Base-by-base conservation (phyloP, 1,140 invertebrate genomes). In the Drosophila pruinosa region DNA sequence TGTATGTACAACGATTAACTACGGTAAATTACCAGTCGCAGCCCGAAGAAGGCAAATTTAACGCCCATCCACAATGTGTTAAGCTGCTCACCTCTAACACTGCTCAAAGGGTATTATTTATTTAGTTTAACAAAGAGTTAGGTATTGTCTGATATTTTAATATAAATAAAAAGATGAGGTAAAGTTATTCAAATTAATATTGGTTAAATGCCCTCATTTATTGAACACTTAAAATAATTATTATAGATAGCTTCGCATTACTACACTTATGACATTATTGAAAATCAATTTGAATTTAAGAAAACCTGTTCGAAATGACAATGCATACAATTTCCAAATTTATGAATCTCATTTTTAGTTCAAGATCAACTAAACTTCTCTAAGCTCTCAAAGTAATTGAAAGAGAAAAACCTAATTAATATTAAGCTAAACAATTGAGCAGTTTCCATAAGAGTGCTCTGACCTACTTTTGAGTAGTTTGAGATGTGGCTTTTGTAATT, bases 1-100 rank as follows among this genome's bases (percentile, higher is more conserved):
- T 75, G 78, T 76, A 68, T 34, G n/a, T 57, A 26, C 48, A 28
- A 10, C 12, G 21, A 31, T 24, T 68, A 41, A 57, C 64, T 26
- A 34, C 17, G 6, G 22, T 48, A 34, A 41, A 53, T 53, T 72
- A 21, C 26, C 53, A 17, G 53, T 22, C 38, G 21, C 28, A 72
- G 14, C 41, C 45, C 26, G 8, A 31, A 56, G 47, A 50, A 41
- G 39, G 7, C 17, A 41, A 4, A 43, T 43, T 22, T 21, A 14
- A 45, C 4, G 7, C 39, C 15, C 39, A 43, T 38, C 15, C 15
- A 43, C 12, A 38, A 14, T 12, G n/a, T 14, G 39, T 8, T 17
- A 47, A 17, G 3, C 19, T n/a, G 5, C 3, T 22, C 21, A 24
- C 22, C 7, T 15, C 26, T 6, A 50, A 50, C 14, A 31, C 24